phyloP scores from a whole-genome alignment of 1,140 invertebrate species.

The Drosophila bifasciata region DNA sequence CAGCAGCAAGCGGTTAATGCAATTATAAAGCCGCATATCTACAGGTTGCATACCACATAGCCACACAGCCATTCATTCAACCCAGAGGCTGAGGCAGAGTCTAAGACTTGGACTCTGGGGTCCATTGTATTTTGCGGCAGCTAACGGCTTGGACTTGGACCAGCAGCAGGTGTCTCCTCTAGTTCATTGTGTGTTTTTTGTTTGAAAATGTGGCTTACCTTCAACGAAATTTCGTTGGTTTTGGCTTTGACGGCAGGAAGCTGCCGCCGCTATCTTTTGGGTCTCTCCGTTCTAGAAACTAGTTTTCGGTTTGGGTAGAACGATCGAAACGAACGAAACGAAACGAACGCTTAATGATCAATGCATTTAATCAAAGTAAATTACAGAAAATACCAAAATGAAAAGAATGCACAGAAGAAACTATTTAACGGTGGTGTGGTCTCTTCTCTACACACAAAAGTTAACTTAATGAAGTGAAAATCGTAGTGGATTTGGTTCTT shows the following conservation, averaged over 20 bases:
- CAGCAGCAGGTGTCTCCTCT: conserved; percentile 25
- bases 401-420: conserved; percentile 48
- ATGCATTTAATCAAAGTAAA: conserved; percentile 72
- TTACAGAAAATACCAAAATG: conserved; percentile 48
- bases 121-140: conserved; percentile 29
- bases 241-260: conserved; percentile 52
- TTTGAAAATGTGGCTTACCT: conserved; percentile 77
- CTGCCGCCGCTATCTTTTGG: conserved; percentile 40
- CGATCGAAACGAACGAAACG: too few relatives aligned
- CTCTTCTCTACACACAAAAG: conserved; percentile 36
- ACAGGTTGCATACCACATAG: conserved; percentile 44
- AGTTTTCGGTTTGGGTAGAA: conserved; percentile 50
- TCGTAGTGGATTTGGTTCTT: conserved; percentile 7
- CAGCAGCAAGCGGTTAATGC: conserved; percentile 39
- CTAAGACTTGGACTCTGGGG: conserved; percentile 29
- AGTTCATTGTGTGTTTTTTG: conserved; percentile 22
- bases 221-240: conserved; percentile 48
- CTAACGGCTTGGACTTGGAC: too few relatives aligned
- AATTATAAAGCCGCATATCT: conserved; percentile 74
- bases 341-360: conserved; percentile 61
- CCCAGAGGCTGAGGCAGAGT: not conserved
- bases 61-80: conserved; percentile 7
- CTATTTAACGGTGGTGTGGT: conserved; percentile 64
- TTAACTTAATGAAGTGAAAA: conserved; percentile 59
- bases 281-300: conserved; percentile 68